A percentile compares a stretch with the other conserved stretches of the same genome.
phyloP scores from a whole-genome alignment of 2,888 invertebrate species.

The Drosophila anceps region DNA sequence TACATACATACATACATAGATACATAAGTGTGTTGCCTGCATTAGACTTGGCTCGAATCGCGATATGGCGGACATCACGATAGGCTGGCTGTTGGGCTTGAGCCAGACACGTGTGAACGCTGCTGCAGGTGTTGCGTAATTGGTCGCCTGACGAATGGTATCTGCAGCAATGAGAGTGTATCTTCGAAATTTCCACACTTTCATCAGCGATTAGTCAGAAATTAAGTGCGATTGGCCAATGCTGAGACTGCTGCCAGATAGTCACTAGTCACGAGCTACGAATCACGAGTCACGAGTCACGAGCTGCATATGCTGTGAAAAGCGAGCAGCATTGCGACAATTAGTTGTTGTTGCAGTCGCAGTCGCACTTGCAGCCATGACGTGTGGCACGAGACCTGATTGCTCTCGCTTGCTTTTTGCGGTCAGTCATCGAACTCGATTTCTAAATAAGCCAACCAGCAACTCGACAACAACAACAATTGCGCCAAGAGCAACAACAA shows the following conservation, averaged over 20 bases:
- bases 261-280: constrained; percentile 27
- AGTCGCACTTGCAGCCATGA: constrained; percentile 38
- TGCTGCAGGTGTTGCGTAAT: constrained; percentile 1
- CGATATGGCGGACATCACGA: constrained; percentile 10
- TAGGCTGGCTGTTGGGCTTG: neutral
- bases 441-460: constrained; percentile 34
- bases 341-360: constrained; percentile 41
- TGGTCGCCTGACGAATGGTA: constrained; percentile 11
- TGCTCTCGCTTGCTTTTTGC: constrained; percentile 20
- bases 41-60: neutral
- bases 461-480: constrained; percentile 24
- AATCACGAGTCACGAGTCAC: constrained; percentile 35
- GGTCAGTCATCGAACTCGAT: constrained; percentile 26
- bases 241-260: constrained; percentile 31
- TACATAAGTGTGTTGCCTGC: neutral
- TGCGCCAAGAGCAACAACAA: constrained; percentile 25
- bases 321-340: constrained; percentile 20
- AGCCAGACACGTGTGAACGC: constrained; percentile 4
- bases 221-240: constrained; percentile 47
- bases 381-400: constrained; percentile 48
- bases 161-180: constrained; percentile 15
- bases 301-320: constrained; percentile 10
- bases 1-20: too few species aligned
- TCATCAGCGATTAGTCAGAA: constrained; percentile 34
- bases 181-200: constrained; percentile 48